Evolutionary conservation across 2,113 vertebrate species (phyloP).

Genomic region (Charadrius vociferus): DNA sequence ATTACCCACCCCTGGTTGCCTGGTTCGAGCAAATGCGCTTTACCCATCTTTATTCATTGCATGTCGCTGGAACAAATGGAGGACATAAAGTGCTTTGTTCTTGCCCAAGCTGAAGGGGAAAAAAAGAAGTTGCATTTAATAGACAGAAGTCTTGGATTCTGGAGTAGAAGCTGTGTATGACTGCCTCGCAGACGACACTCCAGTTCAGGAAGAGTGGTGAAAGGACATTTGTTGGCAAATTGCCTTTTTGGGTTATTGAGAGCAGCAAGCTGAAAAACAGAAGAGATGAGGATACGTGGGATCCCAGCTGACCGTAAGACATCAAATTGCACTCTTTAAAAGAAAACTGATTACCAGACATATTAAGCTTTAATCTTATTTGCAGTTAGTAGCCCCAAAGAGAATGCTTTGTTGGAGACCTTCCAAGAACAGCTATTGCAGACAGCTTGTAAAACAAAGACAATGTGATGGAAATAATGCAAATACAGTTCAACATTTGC

Average conservation of each 20-base stretch:
- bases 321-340: slow-evolving; percentile 51
- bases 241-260: slow-evolving; percentile 6
- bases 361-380: slow-evolving; percentile 68
- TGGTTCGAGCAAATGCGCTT: neutral
- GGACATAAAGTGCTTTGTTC: neutral
- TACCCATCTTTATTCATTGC: neutral
- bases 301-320: slow-evolving; percentile 52
- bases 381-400: slow-evolving; percentile 56
- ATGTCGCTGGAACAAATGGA: neutral
- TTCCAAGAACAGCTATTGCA: slow-evolving; percentile 50
- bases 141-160: neutral
- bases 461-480: neutral
- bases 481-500: slow-evolving; percentile 6
- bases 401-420: slow-evolving; percentile 50
- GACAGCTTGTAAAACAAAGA: slow-evolving; percentile 50
- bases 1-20: neutral
- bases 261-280: slow-evolving; percentile 3
- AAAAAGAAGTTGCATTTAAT: neutral
- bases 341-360: slow-evolving; percentile 57
- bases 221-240: slow-evolving; percentile 33
- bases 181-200: neutral
- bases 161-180: neutral
- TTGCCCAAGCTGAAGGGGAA: neutral
- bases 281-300: neutral
- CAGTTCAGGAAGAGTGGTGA: slow-evolving; percentile 5